Evolutionary conservation across 2,888 invertebrate species (phyloP).

Genomic region (Eristalis intricaria): DNA sequence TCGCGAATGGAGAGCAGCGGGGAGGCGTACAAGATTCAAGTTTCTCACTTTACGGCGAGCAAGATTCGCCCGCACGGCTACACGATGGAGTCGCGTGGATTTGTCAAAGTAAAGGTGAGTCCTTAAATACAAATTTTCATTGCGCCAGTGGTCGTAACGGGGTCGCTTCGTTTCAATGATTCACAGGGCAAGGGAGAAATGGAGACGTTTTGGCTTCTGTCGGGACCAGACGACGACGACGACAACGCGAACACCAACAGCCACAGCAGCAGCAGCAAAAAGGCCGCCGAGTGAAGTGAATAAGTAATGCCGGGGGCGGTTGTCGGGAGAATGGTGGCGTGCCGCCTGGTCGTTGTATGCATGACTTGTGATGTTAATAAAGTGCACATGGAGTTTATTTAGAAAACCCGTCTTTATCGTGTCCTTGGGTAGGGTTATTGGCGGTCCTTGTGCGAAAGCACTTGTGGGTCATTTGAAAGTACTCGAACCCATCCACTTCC

Average conservation of each 20-base stretch:
- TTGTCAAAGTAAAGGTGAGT: conserved; percentile 89
- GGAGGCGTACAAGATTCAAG: conserved; percentile 88
- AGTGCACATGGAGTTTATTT: conserved; percentile 35
- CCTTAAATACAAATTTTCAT: background rate
- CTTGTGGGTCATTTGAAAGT: too few species aligned
- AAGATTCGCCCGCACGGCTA: conserved; percentile 86
- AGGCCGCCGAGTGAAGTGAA: conserved; percentile 16
- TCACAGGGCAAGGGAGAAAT: conserved; percentile 92
- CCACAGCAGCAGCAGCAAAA: background rate
- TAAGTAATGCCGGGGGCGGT: background rate
- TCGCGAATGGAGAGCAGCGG: conserved; percentile 91
- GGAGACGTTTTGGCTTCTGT: conserved; percentile 91
- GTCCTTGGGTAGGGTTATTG: background rate
- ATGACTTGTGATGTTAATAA: conserved; percentile 48
- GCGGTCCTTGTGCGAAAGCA: too few species aligned
- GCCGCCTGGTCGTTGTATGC: conserved; percentile 21
- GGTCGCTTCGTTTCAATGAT: background rate
- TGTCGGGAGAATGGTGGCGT: background rate
- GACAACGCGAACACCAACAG: background rate
- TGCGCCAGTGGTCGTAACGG: background rate
- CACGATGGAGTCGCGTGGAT: conserved; percentile 87
- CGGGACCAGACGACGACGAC: conserved; percentile 82
- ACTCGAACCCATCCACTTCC: too few species aligned
- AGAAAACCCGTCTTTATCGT: background rate
- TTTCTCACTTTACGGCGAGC: conserved; percentile 87